These are phyloP conservation scores for Drosophila ambigua DNA, from an alignment of 1,140 invertebrate species.

Conservation along the genomic window DNA sequence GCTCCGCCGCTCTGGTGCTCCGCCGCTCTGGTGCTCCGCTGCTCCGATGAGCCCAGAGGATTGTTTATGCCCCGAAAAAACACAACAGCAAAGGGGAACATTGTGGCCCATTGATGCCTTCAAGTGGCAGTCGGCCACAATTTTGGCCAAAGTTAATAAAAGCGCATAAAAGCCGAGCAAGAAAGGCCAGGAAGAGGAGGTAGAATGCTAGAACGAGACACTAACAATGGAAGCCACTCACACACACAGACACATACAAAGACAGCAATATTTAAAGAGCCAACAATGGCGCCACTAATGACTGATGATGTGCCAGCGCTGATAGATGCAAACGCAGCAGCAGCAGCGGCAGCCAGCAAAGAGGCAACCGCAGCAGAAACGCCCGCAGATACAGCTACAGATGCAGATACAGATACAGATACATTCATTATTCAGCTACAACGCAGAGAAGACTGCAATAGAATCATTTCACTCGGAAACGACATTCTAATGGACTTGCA, in stretches of 20 bases:
- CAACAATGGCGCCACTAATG: slow-evolving; percentile 81
- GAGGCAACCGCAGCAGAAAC: background rate
- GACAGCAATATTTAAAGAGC: slow-evolving; percentile 50
- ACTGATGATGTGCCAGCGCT: slow-evolving; percentile 80
- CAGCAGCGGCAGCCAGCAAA: background rate
- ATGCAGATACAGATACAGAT: slow-evolving; percentile 18
- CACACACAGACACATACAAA: slow-evolving; percentile 27
- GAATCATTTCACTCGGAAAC: slow-evolving; percentile 31
- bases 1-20: background rate
- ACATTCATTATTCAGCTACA: slow-evolving; percentile 11
- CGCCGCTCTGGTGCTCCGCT: background rate
- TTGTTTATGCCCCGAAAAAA: slow-evolving; percentile 59
- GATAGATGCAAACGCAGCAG: slow-evolving; percentile 72
- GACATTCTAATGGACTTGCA: slow-evolving; percentile 49
- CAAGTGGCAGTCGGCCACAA: slow-evolving; percentile 67
- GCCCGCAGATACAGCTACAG: slow-evolving; percentile 35
- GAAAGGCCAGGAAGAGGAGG: background rate
- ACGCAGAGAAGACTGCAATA: background rate
- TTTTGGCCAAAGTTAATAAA: slow-evolving; percentile 80
- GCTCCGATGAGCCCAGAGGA: slow-evolving; percentile 21
- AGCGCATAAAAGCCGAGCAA: slow-evolving; percentile 63
- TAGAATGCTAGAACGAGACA: slow-evolving; percentile 28
- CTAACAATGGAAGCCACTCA: slow-evolving; percentile 60
- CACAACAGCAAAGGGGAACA: slow-evolving; percentile 1
- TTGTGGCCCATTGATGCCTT: slow-evolving; percentile 58